These are phyloP conservation scores for Clarias batrachus DNA, from an alignment of 2,113 vertebrate species.

Conservation along the genomic window DNA sequence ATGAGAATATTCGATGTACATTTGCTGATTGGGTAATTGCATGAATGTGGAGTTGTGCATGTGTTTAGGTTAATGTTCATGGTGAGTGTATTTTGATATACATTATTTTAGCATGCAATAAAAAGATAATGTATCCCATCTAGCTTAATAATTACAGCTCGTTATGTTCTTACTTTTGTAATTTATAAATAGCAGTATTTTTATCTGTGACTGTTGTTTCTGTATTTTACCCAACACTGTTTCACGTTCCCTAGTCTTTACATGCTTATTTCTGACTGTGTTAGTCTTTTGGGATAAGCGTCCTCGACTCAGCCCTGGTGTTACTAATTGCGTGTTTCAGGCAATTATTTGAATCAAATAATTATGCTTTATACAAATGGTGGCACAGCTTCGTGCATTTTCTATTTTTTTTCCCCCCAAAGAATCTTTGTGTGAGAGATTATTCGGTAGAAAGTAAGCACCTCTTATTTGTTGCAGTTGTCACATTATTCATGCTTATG, in stretches of 20 bases:
- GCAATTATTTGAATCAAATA: not conserved
- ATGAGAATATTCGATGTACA: not conserved
- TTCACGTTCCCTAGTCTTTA: not conserved
- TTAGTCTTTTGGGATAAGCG: not conserved
- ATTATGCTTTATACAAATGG: not conserved
- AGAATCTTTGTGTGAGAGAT: not conserved
- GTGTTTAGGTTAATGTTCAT: not conserved
- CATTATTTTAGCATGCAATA: not conserved
- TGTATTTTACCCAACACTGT: not conserved
- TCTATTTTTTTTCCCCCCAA: no score
- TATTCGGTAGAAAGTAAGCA: not conserved
- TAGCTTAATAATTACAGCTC: not conserved
- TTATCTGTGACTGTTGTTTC: not conserved
- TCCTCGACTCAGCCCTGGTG: not conserved
- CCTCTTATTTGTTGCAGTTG: not conserved
- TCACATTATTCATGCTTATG: slow-evolving; percentile 4
- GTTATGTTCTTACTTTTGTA: not conserved
- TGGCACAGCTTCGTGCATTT: not conserved
- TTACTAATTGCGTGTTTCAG: not conserved
- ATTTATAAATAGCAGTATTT: not conserved
- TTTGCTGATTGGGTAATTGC: not conserved
- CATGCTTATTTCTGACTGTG: not conserved
- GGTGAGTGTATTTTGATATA: not conserved
- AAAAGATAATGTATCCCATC: not conserved
- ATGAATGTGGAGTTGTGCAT: not conserved